Conservation (phyloP, 2,113 vertebrate species). For the Muntiacus reevesi region DNA sequence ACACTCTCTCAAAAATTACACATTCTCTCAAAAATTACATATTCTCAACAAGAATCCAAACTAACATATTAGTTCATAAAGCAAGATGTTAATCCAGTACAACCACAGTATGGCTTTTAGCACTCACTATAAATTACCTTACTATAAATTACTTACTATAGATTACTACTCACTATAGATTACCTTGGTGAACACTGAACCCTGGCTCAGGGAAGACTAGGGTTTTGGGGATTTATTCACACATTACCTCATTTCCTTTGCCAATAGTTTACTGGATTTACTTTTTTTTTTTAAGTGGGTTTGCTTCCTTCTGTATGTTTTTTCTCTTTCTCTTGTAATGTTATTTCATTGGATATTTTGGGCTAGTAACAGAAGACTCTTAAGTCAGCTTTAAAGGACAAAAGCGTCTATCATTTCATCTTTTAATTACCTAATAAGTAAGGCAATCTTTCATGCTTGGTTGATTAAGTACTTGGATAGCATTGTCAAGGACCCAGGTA, state of each 20-base stretch:
- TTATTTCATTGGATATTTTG: background rate
- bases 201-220: background rate
- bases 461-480: background rate
- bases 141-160: background rate
- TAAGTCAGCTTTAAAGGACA: background rate
- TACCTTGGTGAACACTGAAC: background rate
- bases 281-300: background rate
- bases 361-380: background rate
- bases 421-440: background rate
- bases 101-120: background rate
- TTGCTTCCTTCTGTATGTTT: background rate
- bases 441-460: background rate
- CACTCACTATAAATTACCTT: background rate
- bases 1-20: background rate
- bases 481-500: background rate
- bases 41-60: background rate
- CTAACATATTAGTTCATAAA: background rate
- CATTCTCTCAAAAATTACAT: background rate
- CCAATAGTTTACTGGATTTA: background rate
- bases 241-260: background rate
- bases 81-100: background rate
- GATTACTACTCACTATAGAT: background rate
- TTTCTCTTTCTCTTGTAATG: background rate
- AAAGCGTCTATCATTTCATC: background rate
- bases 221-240: background rate